Conservation (phyloP, 2,888 invertebrate species). For the Drosophila helvetica region DNA sequence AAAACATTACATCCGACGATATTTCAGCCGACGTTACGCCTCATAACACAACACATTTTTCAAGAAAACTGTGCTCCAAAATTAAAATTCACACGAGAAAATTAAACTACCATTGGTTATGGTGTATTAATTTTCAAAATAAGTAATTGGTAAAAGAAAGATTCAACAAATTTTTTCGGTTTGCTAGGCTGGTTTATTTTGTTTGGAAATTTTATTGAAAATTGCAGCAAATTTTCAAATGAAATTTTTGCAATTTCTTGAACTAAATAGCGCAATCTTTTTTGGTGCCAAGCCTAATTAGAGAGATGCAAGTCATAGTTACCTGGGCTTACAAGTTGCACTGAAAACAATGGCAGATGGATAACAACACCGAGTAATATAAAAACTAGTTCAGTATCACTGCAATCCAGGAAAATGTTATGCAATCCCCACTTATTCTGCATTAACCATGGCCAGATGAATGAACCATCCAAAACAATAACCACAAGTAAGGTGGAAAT, state of each 20-base stretch:
- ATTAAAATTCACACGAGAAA: background rate
- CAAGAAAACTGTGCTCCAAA: conserved; percentile 20
- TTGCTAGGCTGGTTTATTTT: conserved; percentile 20
- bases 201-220: conserved; percentile 15
- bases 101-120: conserved; percentile 20
- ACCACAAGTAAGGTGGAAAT: conserved; percentile 44
- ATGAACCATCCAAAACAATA: conserved; percentile 25
- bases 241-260: background rate
- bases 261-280: conserved; percentile 9
- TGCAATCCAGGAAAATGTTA: conserved; percentile 41
- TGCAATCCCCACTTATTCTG: conserved; percentile 47
- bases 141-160: conserved; percentile 35
- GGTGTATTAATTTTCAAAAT: conserved; percentile 46
- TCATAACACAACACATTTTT: conserved; percentile 18
- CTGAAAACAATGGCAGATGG: conserved; percentile 13
- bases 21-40: conserved; percentile 8
- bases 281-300: conserved; percentile 13
- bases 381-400: conserved; percentile 58
- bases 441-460: conserved; percentile 18
- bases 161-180: background rate
- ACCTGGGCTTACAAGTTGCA: conserved; percentile 6
- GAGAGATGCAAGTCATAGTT: conserved; percentile 22
- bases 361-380: background rate
- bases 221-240: background rate
- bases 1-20: background rate